phyloP scores from a whole-genome alignment of 2,797 vertebrate species.

The Podargus strigoides region DNA sequence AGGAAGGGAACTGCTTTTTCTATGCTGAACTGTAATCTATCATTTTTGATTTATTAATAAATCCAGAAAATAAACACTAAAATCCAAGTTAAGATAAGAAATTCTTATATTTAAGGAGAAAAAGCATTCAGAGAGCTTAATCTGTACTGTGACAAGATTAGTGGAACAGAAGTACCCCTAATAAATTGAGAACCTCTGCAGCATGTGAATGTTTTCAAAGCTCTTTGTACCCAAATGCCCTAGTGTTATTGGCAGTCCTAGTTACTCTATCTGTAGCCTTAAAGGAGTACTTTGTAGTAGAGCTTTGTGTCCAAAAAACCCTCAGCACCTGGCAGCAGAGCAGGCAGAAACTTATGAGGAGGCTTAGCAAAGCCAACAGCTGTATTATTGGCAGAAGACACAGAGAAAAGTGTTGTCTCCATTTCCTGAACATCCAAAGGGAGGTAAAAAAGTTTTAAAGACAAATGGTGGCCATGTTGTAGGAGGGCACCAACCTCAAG shows the following conservation, averaged over 20 bases:
- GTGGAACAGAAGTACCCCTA: background rate
- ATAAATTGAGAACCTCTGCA: background rate
- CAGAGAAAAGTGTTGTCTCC: background rate
- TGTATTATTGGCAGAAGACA: background rate
- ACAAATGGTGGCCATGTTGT: background rate
- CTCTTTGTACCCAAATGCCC: background rate
- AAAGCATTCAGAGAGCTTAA: background rate
- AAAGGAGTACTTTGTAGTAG: background rate
- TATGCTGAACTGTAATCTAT: background rate
- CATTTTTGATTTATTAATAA: background rate
- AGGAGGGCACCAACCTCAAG: background rate
- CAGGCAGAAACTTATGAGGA: background rate
- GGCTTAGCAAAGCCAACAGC: background rate
- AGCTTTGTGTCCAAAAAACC: background rate
- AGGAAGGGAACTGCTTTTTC: background rate
- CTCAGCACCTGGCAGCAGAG: background rate
- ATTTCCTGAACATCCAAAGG: background rate
- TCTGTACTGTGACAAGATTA: background rate
- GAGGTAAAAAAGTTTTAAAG: background rate
- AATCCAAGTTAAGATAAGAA: background rate
- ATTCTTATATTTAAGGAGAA: background rate
- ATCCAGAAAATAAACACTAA: conserved; percentile 1
- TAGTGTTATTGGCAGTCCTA: background rate
- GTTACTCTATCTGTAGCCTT: background rate
- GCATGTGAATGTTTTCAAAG: background rate